Evolutionary conservation across 2,888 invertebrate genomes (phyloP), one percentile per base, ranked within the genome.

Genomic region (Uropetala carovei): DNA sequence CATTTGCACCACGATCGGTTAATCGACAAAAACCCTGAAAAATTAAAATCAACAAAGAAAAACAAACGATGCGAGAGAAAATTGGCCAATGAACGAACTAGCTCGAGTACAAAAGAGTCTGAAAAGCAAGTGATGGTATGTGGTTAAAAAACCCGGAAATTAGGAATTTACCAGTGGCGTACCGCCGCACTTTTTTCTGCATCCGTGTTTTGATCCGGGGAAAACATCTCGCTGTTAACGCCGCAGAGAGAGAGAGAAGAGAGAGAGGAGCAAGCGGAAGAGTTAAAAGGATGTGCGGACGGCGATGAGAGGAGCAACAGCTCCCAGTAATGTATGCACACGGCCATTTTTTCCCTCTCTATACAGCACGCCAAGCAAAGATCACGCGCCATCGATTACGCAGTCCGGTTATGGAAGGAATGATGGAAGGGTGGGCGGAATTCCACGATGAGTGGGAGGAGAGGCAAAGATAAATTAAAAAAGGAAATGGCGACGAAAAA

Each of bases 381-480:
- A 75, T 22, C 75, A 68, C 68, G 68, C 68, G 68, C 68, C 68
- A 68, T 68, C 68, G 64, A 16, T 64, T 64, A 64, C 64, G 68
- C 68, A 27, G 4, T 27, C 75, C 75, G 22, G 27, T 22, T 75
- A 43, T 27, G 75, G 75, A 75, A 27, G 75, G 75, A 75, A n/a
- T 22, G 18, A 68, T 5, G n/a, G 68, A 18, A 68, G 22, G 18
- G 22, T 0, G 27, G 11, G 75, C n/a, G 75, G 14, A 27, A 75
- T 75, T 75, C 27, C 75, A 27, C 27, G 18, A 68, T 22, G 68
- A n/a, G 68, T 22, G 68, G 22, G n/a, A 68, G 68, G 68, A 8
- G 11, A 9, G 75, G 27, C 13, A 75, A 75, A 75, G 75, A 75
- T 75, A 75, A 75, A 75, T 75, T 75, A 75, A 75, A 22, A 22